These are phyloP conservation scores for Archips xylosteana DNA, from an alignment of 2,888 invertebrate species.

Conservation along the genomic window DNA sequence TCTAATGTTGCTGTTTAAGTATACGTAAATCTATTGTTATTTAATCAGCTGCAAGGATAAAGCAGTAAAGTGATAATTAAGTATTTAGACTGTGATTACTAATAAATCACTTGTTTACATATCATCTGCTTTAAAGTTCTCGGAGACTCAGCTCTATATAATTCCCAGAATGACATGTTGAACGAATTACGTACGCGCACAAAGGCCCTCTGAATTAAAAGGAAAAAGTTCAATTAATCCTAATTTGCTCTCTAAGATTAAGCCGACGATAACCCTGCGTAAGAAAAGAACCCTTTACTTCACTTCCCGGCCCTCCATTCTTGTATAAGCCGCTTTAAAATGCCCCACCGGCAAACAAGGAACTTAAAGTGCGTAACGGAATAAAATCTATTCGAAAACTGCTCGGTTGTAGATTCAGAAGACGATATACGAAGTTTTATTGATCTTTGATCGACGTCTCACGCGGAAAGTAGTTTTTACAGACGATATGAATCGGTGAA, in stretches of 20 bases:
- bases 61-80: constrained; percentile 33
- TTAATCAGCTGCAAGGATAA: constrained; percentile 43
- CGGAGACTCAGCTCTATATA: constrained; percentile 59
- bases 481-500: constrained; percentile 46
- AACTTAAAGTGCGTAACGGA: constrained; percentile 78
- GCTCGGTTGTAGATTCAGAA: constrained; percentile 64
- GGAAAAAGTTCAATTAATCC: constrained; percentile 85
- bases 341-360: constrained; percentile 79
- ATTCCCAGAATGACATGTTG: constrained; percentile 67
- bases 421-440: constrained; percentile 42
- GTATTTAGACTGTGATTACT: constrained; percentile 26
- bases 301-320: constrained; percentile 72
- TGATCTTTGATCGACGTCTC: constrained; percentile 50
- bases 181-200: constrained; percentile 75
- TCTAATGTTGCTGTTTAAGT: constrained; percentile 55
- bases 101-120: constrained; percentile 40
- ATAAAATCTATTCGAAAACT: constrained; percentile 71
- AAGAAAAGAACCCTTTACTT: constrained; percentile 81
- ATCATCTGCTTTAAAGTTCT: constrained; percentile 7
- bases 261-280: constrained; percentile 76
- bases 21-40: constrained; percentile 48
- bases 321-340: constrained; percentile 81
- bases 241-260: constrained; percentile 83
- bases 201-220: constrained; percentile 72
- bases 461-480: constrained; percentile 43